Conservation (phyloP, 2,113 vertebrate species). For the Neolamprologus cancellatus region DNA sequence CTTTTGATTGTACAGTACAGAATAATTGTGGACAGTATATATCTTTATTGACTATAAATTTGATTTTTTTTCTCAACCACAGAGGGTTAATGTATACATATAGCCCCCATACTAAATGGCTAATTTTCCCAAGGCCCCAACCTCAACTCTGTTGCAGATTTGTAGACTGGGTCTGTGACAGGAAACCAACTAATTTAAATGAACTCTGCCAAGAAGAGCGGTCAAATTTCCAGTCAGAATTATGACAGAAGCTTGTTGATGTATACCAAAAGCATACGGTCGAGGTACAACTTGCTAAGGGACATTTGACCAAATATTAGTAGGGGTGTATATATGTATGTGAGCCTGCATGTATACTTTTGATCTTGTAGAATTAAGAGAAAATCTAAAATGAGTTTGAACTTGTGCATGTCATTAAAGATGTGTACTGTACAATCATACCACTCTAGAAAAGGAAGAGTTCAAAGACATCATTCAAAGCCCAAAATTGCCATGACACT, state of each 20-base stretch:
- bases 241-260: background rate
- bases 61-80: background rate
- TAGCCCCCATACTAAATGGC: background rate
- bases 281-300: background rate
- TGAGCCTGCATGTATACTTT: background rate
- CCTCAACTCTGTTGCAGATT: background rate
- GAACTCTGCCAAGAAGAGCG: background rate
- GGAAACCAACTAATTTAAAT: background rate
- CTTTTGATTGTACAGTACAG: background rate
- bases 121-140: background rate
- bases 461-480: background rate
- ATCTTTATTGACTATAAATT: background rate
- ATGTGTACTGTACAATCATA: background rate
- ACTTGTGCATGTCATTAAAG: background rate
- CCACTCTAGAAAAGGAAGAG: background rate
- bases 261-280: accelerated
- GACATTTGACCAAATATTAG: background rate
- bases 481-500: background rate
- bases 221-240: background rate
- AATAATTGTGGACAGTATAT: accelerated
- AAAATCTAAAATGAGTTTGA: background rate
- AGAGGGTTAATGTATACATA: background rate
- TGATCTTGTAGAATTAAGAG: background rate
- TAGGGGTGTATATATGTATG: background rate
- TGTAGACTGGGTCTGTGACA: background rate